Conservation (phyloP, 30 jellyfish, hydroid and myxozoan species). For the Sanderia malayensis region DNA sequence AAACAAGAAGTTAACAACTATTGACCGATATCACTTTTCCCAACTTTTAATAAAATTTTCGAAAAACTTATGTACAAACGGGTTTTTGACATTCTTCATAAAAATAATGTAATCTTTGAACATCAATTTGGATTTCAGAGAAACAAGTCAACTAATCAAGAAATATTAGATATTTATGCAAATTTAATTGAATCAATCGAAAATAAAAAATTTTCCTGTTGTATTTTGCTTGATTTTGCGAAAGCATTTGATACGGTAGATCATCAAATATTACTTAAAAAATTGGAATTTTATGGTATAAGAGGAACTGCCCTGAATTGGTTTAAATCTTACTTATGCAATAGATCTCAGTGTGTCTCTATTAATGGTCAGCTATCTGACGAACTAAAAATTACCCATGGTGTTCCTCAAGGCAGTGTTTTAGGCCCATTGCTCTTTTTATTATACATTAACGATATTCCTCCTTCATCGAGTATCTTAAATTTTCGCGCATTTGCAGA, state of each 20-base stretch:
- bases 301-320: slow-evolving; percentile 21
- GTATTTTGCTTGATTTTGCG: slow-evolving; percentile 9
- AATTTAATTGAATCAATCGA: slow-evolving; percentile 7
- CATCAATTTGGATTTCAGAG: slow-evolving; percentile 19
- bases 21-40: slow-evolving; percentile 7
- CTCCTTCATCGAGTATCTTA: background rate
- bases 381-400: background rate
- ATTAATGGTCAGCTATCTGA: background rate
- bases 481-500: slow-evolving; percentile 21
- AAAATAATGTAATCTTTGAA: background rate
- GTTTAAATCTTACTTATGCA: background rate
- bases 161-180: background rate
- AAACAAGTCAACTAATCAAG: background rate
- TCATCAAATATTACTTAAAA: background rate
- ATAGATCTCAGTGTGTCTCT: background rate
- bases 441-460: slow-evolving; percentile 5
- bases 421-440: slow-evolving; percentile 4
- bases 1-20: background rate
- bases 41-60: background rate
- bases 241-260: slow-evolving; percentile 15
- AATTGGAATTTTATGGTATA: slow-evolving; percentile 5
- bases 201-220: slow-evolving; percentile 1
- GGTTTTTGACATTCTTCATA: background rate
- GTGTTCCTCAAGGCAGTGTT: slow-evolving; percentile 23
- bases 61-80: slow-evolving; percentile 14